Conservation (phyloP, 1,140 invertebrate genomes). For the Zaprionus kolodkinae region DNA sequence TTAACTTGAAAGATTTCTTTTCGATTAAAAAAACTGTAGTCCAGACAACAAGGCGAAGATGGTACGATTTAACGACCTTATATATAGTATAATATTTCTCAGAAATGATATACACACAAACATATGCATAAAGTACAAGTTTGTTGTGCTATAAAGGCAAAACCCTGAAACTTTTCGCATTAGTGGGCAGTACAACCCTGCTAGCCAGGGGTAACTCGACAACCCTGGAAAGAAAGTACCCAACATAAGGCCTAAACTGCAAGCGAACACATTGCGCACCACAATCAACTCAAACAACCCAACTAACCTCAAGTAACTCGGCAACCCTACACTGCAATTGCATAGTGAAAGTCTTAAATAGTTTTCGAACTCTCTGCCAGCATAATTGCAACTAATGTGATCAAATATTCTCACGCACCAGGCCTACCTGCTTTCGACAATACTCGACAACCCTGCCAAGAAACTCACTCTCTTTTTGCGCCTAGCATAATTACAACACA, state of each 20-base stretch:
- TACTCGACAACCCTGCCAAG: background rate
- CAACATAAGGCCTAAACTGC: too few species aligned
- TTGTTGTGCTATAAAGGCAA: background rate
- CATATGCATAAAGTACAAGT: background rate
- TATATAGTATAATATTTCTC: too few species aligned
- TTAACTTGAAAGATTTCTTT: constrained; percentile 47
- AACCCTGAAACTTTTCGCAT: background rate
- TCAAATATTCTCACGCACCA: background rate
- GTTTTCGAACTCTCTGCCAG: too few species aligned
- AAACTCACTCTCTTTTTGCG: background rate
- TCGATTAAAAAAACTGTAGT: constrained; percentile 53
- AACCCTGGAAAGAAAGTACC: too few species aligned
- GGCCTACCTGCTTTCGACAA: too few species aligned
- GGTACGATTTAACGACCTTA: too few species aligned
- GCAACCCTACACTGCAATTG: too few species aligned
- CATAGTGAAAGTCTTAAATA: too few species aligned
- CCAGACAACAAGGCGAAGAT: background rate
- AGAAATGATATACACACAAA: too few species aligned
- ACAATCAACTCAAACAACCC: too few species aligned
- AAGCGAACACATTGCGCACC: too few species aligned
- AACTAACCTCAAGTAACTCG: too few species aligned
- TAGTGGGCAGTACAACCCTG: background rate
- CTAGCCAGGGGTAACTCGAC: background rate
- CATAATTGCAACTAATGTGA: background rate
- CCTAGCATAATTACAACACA: background rate